A percentile compares a stretch with the other conserved stretches of the same genome.
phyloP scores from a whole-genome alignment of 2,113 vertebrate genomes.

The Xiphias gladius region DNA sequence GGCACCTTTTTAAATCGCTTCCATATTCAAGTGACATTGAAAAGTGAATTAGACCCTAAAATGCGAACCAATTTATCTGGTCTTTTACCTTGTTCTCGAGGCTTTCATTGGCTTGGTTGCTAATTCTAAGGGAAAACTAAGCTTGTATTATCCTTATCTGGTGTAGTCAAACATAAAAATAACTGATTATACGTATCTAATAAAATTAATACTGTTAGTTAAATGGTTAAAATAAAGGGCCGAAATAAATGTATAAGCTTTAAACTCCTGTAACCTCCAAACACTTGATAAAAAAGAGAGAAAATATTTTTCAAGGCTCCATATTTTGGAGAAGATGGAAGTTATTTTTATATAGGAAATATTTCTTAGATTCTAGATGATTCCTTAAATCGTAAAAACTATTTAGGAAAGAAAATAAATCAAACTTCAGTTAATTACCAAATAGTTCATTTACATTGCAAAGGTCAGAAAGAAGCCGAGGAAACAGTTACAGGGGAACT shows the following conservation, averaged over 20 bases:
- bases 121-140: neutral
- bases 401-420: neutral
- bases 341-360: neutral
- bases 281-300: neutral
- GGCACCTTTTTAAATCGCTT: neutral
- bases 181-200: neutral
- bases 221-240: neutral
- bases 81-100: neutral
- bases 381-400: neutral
- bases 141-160: neutral
- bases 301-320: neutral
- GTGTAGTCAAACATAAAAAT: neutral
- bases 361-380: neutral
- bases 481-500: neutral
- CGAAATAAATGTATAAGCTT: neutral
- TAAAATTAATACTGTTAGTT: neutral
- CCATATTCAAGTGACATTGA: neutral
- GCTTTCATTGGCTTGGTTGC: neutral
- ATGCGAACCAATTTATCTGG: neutral
- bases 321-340: neutral
- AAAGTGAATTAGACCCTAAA: neutral
- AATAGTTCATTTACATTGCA: neutral
- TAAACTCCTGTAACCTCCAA: neutral
- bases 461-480: neutral
- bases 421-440: no score